phyloP scores from a whole-genome alignment of 2,888 invertebrate species.

The Unio pictorum region DNA sequence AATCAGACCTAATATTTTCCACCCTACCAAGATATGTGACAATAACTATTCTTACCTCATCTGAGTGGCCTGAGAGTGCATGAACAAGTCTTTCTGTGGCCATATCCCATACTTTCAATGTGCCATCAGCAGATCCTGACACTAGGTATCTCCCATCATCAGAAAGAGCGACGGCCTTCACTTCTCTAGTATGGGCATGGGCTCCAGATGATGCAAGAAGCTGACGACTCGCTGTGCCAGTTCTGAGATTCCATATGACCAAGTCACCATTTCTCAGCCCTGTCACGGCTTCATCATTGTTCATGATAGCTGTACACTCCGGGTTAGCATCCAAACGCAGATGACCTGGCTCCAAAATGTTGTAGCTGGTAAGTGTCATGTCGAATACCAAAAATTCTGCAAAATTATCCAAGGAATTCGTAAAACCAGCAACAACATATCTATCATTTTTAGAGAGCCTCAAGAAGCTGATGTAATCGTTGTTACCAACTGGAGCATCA shows the following conservation, averaged over 20 bases:
- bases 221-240: slow-evolving; percentile 65
- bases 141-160: slow-evolving; percentile 67
- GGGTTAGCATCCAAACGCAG: slow-evolving; percentile 68
- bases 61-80: slow-evolving; percentile 67
- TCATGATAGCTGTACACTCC: slow-evolving; percentile 67
- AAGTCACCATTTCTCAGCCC: slow-evolving; percentile 70
- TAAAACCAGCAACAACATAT: slow-evolving; percentile 70
- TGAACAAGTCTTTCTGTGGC: slow-evolving; percentile 65
- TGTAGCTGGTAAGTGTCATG: slow-evolving; percentile 61
- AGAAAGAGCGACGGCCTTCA: slow-evolving; percentile 67
- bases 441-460: slow-evolving; percentile 65
- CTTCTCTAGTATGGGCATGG: slow-evolving; percentile 67
- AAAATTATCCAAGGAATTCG: slow-evolving; percentile 68
- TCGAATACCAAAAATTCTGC: slow-evolving; percentile 71
- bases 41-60: slow-evolving; percentile 59
- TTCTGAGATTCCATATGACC: slow-evolving; percentile 69
- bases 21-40: too few species aligned
- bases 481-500: slow-evolving; percentile 68
- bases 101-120: slow-evolving; percentile 70
- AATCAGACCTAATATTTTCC: too few species aligned
- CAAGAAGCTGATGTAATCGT: slow-evolving; percentile 67
- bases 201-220: slow-evolving; percentile 56
- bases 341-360: slow-evolving; percentile 65
- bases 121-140: slow-evolving; percentile 68
- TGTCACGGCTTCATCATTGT: slow-evolving; percentile 69